Evolutionary conservation across 2,797 vertebrate species (phyloP).

Genomic region (Oophaga sylvatica): DNA sequence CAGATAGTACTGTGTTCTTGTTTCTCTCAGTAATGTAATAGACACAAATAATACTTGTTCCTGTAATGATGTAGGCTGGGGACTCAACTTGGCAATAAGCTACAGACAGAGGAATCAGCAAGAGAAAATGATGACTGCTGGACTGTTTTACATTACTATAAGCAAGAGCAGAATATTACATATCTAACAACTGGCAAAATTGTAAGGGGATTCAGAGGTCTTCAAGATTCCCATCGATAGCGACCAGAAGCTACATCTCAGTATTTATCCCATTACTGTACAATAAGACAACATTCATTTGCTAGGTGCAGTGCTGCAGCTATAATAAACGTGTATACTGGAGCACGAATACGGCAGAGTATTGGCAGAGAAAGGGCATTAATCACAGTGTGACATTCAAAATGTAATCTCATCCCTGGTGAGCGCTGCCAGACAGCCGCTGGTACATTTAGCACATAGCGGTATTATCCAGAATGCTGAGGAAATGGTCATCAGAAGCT

Average conservation of each 20-base stretch:
- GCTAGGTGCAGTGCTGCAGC: background rate
- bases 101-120: too few relatives aligned
- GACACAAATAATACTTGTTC: too few relatives aligned
- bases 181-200: too few relatives aligned
- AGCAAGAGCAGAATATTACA: too few relatives aligned
- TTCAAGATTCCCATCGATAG: background rate
- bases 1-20: background rate
- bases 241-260: background rate
- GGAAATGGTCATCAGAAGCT: background rate
- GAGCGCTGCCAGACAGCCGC: background rate
- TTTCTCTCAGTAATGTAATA: too few relatives aligned
- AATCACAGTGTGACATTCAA: background rate
- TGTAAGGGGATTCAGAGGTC: background rate
- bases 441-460: background rate
- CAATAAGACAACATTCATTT: too few relatives aligned
- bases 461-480: background rate
- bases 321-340: slow-evolving; percentile 3
- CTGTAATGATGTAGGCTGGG: background rate
- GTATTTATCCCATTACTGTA: too few relatives aligned
- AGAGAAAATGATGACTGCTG: too few relatives aligned
- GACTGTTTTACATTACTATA: too few relatives aligned
- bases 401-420: background rate
- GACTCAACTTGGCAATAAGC: background rate
- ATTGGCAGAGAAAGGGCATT: background rate
- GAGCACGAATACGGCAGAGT: background rate